Percentiles rank a stretch among this genome's conserved stretches.
phyloP scores from a whole-genome alignment of 2,888 invertebrate species.

The Cryptophagus acutangulus region DNA sequence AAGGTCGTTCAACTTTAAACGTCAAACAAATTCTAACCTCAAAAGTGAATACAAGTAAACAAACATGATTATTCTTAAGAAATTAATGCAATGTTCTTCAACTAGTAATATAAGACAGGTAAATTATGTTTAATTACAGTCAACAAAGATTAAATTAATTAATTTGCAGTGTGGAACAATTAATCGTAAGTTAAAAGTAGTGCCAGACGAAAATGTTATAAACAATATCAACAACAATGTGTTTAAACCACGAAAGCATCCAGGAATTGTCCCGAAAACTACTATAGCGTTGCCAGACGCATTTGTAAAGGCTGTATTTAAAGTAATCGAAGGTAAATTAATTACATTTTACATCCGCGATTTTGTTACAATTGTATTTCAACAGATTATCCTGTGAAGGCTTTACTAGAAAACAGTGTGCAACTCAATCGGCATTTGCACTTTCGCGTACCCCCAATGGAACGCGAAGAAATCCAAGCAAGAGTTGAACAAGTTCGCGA shows the following conservation, averaged over 20 bases:
- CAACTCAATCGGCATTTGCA: conserved; percentile 57
- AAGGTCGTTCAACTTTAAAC: too few relatives aligned
- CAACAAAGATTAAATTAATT: too few relatives aligned
- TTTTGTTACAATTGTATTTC: conserved; percentile 10
- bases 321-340: conserved; percentile 50
- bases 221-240: conserved; percentile 52
- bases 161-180: background rate
- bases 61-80: too few relatives aligned
- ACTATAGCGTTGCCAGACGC: too few relatives aligned
- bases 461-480: conserved; percentile 51
- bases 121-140: too few relatives aligned
- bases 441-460: conserved; percentile 61
- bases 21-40: too few relatives aligned
- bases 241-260: conserved; percentile 66
- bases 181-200: conserved; percentile 33
- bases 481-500: conserved; percentile 48
- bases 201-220: conserved; percentile 51
- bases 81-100: too few relatives aligned
- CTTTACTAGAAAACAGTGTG: conserved; percentile 52
- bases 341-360: conserved; percentile 10
- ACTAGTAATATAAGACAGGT: background rate
- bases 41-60: too few relatives aligned
- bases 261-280: conserved; percentile 65
- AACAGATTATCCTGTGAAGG: conserved; percentile 58
- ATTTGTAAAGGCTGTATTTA: conserved; percentile 55